Evolutionary conservation across 2,797 vertebrate genomes (phyloP).

Genomic region (Benthosema pterotum): DNA sequence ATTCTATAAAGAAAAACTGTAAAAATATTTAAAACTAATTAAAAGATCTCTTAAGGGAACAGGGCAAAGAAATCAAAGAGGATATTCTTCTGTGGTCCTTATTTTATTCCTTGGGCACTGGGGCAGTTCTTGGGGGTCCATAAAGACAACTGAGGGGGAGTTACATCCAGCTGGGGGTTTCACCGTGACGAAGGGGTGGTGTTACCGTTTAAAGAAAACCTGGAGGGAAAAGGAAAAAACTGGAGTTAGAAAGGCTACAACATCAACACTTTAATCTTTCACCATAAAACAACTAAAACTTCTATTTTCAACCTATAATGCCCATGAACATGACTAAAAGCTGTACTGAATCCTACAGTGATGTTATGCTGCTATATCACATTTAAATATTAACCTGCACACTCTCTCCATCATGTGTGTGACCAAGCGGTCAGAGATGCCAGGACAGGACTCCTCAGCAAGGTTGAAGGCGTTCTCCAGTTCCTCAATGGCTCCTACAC

Average conservation of each 20-base stretch:
- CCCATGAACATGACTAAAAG: too few relatives aligned
- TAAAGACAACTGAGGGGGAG: conserved; percentile 32
- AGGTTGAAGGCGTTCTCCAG: conserved; percentile 97
- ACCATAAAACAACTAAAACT: too few relatives aligned
- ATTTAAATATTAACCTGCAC: conserved; percentile 84
- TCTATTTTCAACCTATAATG: too few relatives aligned
- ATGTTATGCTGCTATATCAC: background rate
- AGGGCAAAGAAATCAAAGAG: conserved; percentile 41
- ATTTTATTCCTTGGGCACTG: conserved; percentile 34
- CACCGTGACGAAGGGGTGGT: conserved; percentile 72
- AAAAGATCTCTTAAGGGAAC: conserved; percentile 74
- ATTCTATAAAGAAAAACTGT: conserved; percentile 82
- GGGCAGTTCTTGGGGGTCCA: conserved; percentile 36
- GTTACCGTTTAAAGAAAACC: conserved; percentile 79
- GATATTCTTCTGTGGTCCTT: conserved; percentile 59
- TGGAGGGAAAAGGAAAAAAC: conserved; percentile 32
- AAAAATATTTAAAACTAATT: conserved; percentile 86
- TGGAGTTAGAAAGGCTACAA: conserved; percentile 12
- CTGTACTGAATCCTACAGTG: background rate
- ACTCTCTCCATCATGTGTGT: conserved; percentile 94
- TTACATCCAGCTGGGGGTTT: conserved; percentile 58
- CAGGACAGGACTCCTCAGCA: conserved; percentile 96
- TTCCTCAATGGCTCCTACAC: conserved; percentile 91
- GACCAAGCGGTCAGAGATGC: conserved; percentile 96
- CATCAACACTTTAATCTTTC: background rate